Evolutionary conservation across 2,888 invertebrate species (phyloP), one percentile per base, ranked within the genome.

Genomic region (Dioctria linearis): DNA sequence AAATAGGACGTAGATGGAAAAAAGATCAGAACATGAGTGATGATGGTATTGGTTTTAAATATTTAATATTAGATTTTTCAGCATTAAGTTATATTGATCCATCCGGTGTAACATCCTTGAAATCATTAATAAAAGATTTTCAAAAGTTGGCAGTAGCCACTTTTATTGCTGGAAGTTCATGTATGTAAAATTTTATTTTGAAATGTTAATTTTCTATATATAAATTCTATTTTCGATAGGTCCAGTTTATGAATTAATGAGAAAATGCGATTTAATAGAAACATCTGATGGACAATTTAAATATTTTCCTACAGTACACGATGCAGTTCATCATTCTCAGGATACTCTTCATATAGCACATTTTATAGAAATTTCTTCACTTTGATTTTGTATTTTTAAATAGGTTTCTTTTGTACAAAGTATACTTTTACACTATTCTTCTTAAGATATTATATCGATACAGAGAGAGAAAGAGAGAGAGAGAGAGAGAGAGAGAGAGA

Each of bases 61-160:
- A 87, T 83, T 84, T 89, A 59, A 90, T 92, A 42, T 84, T 92
- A 80, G 92, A 93, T 84, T 91, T 92, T 86, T 91, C 91, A 9
- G 90, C 91, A 0, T 86, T 92, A 13, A 91, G 90, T 83, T 91
- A 91, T 79, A 89, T 92, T 9, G 93, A 92, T 86, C 91, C 92
- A 0, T 91, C 91, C 3, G 92, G 92, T 1, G 90, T 91, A 1
- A 85, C 87, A 2, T 88, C 89, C 65, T 83, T 92, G 61, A 90
- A 89, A 82, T 82, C 86, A 2, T 83, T 91, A 4, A 87, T 88
- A 43, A 87, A 89, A 69, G 90, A 90, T 81, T 91, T 90, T 82
- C 85, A 88, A 4, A 89, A 90, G 83, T 87, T 92, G 75, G 88
- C 90, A 57, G 86, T 92, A 78, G 86, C 89, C 2, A 86, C 92